phyloP scores from a whole-genome alignment of 2,113 vertebrate species.

The Polypterus senegalus region DNA sequence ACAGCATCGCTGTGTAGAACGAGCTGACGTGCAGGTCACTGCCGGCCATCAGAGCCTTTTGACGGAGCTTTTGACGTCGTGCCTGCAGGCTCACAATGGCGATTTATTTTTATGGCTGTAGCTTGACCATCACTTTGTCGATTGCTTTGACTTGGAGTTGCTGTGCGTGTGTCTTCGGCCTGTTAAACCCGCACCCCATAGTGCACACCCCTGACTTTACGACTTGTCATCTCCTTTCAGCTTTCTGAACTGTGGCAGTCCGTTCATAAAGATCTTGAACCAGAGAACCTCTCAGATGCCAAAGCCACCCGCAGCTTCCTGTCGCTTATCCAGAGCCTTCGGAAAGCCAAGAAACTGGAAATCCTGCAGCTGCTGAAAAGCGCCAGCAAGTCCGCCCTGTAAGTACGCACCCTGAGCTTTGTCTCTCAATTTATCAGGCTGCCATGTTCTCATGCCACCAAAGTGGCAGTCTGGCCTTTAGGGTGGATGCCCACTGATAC shows the following conservation, averaged over 20 bases:
- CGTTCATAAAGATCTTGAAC: constrained; percentile 59
- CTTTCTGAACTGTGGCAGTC: constrained; percentile 73
- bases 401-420: constrained; percentile 30
- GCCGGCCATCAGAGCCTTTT: too few species aligned
- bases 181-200: too few species aligned
- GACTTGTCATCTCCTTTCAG: constrained; percentile 31
- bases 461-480: not conserved
- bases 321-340: constrained; percentile 68
- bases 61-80: too few species aligned
- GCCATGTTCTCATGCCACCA: not conserved
- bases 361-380: constrained; percentile 70
- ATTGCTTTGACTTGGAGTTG: too few species aligned
- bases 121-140: too few species aligned
- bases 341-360: constrained; percentile 69
- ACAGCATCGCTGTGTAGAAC: too few species aligned
- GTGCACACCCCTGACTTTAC: too few species aligned
- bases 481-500: not conserved
- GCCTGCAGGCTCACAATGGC: too few species aligned
- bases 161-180: too few species aligned
- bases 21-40: too few species aligned
- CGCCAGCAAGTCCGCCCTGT: constrained; percentile 74
- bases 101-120: too few species aligned
- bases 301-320: constrained; percentile 71
- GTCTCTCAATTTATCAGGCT: not conserved
- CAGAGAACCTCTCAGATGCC: constrained; percentile 66